Percentiles rank a stretch among this genome's conserved stretches.
phyloP scores from a whole-genome alignment of 2,113 vertebrate species.

The Setophaga kirtlandii region DNA sequence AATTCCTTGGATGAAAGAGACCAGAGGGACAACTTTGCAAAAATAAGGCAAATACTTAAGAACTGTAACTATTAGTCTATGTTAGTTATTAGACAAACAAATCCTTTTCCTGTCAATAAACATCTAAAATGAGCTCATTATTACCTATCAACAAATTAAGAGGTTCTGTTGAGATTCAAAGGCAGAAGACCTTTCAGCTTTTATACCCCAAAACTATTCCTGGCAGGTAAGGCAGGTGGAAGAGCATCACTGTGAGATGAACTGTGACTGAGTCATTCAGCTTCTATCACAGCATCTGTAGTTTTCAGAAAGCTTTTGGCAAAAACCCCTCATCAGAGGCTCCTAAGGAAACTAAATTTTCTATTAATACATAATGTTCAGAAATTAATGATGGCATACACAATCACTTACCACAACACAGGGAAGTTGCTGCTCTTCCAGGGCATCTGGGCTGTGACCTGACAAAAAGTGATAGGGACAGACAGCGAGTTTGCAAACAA shows the following conservation, averaged over 20 bases:
- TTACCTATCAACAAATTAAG: neutral
- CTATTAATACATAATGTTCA: neutral
- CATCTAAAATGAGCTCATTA: neutral
- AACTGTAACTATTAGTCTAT: accelerated
- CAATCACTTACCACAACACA: neutral
- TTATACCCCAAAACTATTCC: neutral
- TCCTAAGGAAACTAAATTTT: neutral
- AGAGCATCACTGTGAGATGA: neutral
- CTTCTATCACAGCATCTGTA: neutral
- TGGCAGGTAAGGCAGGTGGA: neutral
- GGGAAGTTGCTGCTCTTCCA: neutral
- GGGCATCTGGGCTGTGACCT: neutral
- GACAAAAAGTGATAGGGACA: accelerated
- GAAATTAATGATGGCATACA: neutral
- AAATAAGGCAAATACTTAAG: neutral
- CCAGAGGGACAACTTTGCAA: neutral
- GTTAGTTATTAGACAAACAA: neutral
- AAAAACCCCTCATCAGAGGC: neutral
- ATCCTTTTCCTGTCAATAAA: neutral
- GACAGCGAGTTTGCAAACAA: neutral
- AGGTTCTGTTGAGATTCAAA: neutral
- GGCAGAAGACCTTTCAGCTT: neutral
- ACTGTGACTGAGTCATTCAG: neutral
- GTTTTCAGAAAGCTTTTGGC: neutral
- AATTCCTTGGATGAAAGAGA: neutral